Conservation (phyloP, 2,888 invertebrate genomes). For the Philaethria dido region DNA sequence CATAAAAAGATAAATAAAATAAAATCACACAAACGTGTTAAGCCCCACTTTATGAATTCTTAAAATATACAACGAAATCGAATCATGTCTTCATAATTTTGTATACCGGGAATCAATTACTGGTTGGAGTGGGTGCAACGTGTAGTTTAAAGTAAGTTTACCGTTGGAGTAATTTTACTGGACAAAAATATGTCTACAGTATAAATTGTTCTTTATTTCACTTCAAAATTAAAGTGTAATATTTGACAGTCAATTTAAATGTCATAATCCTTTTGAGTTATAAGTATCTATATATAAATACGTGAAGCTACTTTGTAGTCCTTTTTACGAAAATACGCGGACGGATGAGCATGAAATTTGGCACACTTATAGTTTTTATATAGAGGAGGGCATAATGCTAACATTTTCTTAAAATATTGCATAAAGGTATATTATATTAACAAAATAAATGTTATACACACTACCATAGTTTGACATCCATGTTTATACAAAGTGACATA, state of each 20-base stretch:
- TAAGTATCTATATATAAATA: too few species aligned
- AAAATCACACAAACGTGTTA: conserved; percentile 12
- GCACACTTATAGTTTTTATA: too few species aligned
- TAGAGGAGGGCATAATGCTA: too few species aligned
- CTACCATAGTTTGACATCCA: too few species aligned
- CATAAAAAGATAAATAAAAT: conserved; percentile 3
- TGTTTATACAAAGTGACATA: too few species aligned
- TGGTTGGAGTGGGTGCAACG: conserved; percentile 16
- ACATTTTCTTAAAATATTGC: too few species aligned
- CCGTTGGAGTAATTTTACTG: conserved; percentile 28
- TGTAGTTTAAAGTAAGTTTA: conserved; percentile 30
- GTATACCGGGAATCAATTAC: conserved; percentile 34
- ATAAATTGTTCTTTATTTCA: not conserved
- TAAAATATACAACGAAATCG: conserved; percentile 30
- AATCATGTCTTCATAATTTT: conserved; percentile 29
- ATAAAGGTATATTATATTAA: too few species aligned
- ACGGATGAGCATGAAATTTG: too few species aligned
- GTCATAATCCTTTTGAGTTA: conserved; percentile 1
- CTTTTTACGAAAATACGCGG: too few species aligned
- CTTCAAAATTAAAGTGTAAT: conserved; percentile 2
- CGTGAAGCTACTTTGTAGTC: too few species aligned
- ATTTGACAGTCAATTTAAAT: conserved; percentile 1
- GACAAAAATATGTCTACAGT: not conserved
- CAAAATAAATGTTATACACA: too few species aligned
- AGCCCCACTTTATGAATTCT: conserved; percentile 19